Evolutionary conservation across 1,140 invertebrate species (phyloP).

Genomic region (Zaprionus camerounensis): DNA sequence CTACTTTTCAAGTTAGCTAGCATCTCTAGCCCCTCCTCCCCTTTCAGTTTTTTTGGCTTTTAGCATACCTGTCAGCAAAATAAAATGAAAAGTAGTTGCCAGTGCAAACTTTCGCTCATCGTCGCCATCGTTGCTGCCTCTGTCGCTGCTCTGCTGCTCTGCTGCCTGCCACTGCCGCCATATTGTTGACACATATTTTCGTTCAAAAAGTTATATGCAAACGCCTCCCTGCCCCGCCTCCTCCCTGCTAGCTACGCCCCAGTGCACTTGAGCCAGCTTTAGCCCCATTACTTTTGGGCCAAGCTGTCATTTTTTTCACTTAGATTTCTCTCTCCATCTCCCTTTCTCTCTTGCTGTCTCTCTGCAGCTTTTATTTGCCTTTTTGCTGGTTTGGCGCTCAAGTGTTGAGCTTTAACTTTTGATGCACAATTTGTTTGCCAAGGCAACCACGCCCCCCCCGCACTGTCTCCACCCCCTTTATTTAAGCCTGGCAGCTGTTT

Average conservation of each 20-base stretch:
- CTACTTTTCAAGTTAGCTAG: slow-evolving; percentile 44
- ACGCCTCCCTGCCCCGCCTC: slow-evolving; percentile 6
- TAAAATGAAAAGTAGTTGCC: slow-evolving; percentile 81
- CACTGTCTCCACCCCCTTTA: slow-evolving; percentile 13
- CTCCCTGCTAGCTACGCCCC: slow-evolving; percentile 45
- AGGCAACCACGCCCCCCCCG: background rate
- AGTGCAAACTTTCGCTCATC: slow-evolving; percentile 77
- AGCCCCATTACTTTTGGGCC: slow-evolving; percentile 62
- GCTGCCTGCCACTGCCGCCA: slow-evolving; percentile 32
- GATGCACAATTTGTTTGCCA: slow-evolving; percentile 67
- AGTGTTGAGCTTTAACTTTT: slow-evolving; percentile 66
- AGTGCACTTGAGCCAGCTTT: slow-evolving; percentile 38
- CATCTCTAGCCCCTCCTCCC: slow-evolving; percentile 4
- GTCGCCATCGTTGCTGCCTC: background rate
- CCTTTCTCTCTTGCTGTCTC: background rate
- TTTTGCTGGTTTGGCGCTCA: slow-evolving; percentile 52
- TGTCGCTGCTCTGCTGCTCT: background rate
- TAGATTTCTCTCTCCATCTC: slow-evolving; percentile 30
- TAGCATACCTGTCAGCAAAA: slow-evolving; percentile 79
- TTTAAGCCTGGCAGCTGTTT: slow-evolving; percentile 64
- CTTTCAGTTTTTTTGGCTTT: slow-evolving; percentile 61
- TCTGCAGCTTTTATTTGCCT: slow-evolving; percentile 56
- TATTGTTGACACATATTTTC: slow-evolving; percentile 81
- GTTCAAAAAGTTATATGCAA: slow-evolving; percentile 56
- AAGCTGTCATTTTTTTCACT: slow-evolving; percentile 54